phyloP scores from a whole-genome alignment of 2,888 invertebrate species.

The Mycalesis mineus region DNA sequence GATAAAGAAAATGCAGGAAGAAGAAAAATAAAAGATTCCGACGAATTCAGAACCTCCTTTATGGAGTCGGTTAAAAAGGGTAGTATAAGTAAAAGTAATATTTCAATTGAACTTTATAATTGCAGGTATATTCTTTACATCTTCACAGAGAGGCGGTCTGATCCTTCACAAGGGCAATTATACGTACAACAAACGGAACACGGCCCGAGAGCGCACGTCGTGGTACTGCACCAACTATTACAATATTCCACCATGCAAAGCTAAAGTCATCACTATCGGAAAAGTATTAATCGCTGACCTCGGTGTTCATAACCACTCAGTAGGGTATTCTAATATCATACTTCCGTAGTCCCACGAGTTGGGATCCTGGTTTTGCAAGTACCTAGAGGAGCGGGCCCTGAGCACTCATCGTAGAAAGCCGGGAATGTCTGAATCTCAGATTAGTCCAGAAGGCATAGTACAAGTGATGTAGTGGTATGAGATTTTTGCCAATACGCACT shows the following conservation, averaged over 20 bases:
- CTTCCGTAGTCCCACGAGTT: no score
- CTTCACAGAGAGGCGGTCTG: slow-evolving; percentile 44
- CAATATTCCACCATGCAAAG: slow-evolving; percentile 22
- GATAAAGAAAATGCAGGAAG: no score
- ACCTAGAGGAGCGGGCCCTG: no score
- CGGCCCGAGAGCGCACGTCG: slow-evolving; percentile 24
- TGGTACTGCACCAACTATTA: slow-evolving; percentile 46
- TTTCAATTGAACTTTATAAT: background rate
- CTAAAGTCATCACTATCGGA: slow-evolving; percentile 15
- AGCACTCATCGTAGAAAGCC: no score
- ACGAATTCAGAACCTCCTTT: no score
- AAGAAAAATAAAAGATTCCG: no score
- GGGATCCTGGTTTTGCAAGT: no score
- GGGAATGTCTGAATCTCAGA: no score
- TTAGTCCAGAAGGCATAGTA: no score
- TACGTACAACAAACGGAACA: slow-evolving; percentile 38
- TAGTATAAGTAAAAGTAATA: background rate
- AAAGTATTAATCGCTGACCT: slow-evolving; percentile 9
- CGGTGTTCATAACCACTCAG: slow-evolving; percentile 15
- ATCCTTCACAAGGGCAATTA: slow-evolving; percentile 39
- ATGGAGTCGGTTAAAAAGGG: background rate
- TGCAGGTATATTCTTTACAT: slow-evolving; percentile 29
- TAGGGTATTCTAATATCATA: background rate
- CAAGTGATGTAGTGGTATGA: no score
- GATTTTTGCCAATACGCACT: no score